phyloP scores from a whole-genome alignment of 2,888 invertebrate species.

The Cerceris ruficornis region DNA sequence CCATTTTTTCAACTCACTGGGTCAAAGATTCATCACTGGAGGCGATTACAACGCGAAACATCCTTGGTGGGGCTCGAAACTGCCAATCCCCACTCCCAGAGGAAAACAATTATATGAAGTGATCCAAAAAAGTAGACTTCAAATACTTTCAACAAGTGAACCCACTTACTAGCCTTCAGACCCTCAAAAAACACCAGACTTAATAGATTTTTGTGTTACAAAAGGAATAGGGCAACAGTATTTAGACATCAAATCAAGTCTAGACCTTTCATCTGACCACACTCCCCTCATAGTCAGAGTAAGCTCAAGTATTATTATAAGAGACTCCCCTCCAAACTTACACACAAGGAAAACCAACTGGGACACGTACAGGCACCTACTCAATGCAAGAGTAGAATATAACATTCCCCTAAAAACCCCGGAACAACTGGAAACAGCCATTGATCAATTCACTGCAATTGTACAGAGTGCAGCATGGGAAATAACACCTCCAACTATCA shows the following conservation, averaged over 20 bases:
- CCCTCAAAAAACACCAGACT: neutral
- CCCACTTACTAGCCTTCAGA: constrained; percentile 5
- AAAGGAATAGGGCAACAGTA: neutral
- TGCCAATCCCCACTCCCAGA: constrained; percentile 31
- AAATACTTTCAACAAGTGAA: neutral
- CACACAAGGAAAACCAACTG: neutral
- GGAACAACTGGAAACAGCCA: neutral
- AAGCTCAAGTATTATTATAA: neutral
- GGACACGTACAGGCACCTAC: neutral
- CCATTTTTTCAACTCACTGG: constrained; percentile 46
- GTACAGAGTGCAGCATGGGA: neutral
- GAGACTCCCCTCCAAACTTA: neutral
- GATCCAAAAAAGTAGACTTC: neutral
- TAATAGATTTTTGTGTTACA: neutral
- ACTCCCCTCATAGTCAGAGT: neutral
- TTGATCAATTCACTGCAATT: neutral
- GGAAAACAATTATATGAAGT: constrained; percentile 29
- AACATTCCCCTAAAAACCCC: neutral
- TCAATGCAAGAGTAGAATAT: neutral
- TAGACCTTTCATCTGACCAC: constrained; percentile 3
- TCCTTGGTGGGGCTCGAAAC: constrained; percentile 58
- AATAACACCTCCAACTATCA: neutral
- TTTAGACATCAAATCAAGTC: neutral
- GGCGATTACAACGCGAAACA: constrained; percentile 59
- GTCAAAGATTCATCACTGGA: constrained; percentile 45